Evolutionary conservation across 2,797 vertebrate genomes (phyloP), one percentile per base, ranked within the genome.

Genomic region (Pipistrellus nathusii): DNA sequence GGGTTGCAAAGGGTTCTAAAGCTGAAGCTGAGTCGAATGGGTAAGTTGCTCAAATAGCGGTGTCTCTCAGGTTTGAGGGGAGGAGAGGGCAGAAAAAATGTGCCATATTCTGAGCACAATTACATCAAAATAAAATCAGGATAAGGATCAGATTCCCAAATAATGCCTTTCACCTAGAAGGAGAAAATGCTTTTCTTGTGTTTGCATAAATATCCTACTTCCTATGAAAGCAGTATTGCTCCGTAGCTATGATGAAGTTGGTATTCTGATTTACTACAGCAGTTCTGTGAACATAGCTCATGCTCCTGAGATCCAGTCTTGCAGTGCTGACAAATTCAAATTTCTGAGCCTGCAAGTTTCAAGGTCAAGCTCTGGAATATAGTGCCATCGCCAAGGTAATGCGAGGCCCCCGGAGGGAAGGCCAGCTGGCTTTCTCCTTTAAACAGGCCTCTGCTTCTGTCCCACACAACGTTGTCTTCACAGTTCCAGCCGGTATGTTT

Each of bases 401-500:
- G 4, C 2, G 2, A 84, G 3, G 23, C 7, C 53, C 55, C 62
- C 20, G 23, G 4, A n/a, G 14, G 13, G 21, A 73, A 95, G 9
- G 57, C 14, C 77, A 71, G 48, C n/a, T 62, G 48, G 12, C 4
- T 75, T 75, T 92, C 35, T 68, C 25, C 86, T 90, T 30, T 27
- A 57, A 48, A 77, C 11, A 92, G 48, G n/a, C 5, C 23, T 51
- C 20, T 85, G 69, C 4, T 88, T 87, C 12, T 51, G 55, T n/a
- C 3, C 27, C 27, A 73, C 5, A 64, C 15, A 62, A 12, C 27
- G 1, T 68, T 80, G 75, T 73, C 68, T 82, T 85, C 66, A 76
- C 90, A 81, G 6, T 68, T 86, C 30, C n/a, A 83, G 51, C 48
- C 18, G 64, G 57, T 76, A n/a, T 59, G 72, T 92, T 80, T 91